Percentiles rank a stretch among this genome's conserved stretches.
phyloP scores from a whole-genome alignment of 2,888 invertebrate species.

The Dasypogon diadema region DNA sequence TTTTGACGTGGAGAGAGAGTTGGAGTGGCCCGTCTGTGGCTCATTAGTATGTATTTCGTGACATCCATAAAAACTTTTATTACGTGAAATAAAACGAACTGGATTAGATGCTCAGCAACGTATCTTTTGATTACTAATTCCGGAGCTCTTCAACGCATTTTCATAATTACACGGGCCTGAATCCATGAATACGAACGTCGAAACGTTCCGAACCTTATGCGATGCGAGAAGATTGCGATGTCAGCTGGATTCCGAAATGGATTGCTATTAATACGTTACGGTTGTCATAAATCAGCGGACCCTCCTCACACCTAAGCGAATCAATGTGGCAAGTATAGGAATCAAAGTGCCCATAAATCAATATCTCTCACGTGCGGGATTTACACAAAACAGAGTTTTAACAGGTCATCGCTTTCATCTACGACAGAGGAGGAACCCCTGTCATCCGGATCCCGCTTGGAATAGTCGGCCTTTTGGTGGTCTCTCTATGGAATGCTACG shows the following conservation, averaged over 20 bases:
- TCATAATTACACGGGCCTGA: conserved; percentile 20
- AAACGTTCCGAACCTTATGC: neutral
- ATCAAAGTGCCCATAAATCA: conserved; percentile 44
- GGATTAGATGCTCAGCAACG: conserved; percentile 24
- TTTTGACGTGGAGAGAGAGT: neutral
- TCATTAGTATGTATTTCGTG: conserved; percentile 41
- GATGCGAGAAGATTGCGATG: conserved; percentile 32
- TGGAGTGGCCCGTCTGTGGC: neutral
- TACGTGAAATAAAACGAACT: conserved; percentile 39
- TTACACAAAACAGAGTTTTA: conserved; percentile 36
- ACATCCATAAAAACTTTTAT: conserved; percentile 43
- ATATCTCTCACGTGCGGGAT: conserved; percentile 42
- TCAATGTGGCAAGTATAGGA: conserved; percentile 35
- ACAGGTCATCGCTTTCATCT: conserved; percentile 46
- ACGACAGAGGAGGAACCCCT: neutral
- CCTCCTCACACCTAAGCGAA: conserved; percentile 44
- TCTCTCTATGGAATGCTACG: conserved; percentile 12
- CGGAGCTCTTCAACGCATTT: neutral
- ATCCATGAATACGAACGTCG: neutral
- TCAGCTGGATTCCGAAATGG: conserved; percentile 48
- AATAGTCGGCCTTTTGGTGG: neutral
- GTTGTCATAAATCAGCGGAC: conserved; percentile 48
- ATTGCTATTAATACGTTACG: conserved; percentile 48
- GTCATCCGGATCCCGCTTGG: neutral
- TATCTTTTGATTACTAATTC: conserved; percentile 39